Evolutionary conservation across 2,888 invertebrate genomes (phyloP).

Genomic region (Caenorhabditis wallacei): DNA sequence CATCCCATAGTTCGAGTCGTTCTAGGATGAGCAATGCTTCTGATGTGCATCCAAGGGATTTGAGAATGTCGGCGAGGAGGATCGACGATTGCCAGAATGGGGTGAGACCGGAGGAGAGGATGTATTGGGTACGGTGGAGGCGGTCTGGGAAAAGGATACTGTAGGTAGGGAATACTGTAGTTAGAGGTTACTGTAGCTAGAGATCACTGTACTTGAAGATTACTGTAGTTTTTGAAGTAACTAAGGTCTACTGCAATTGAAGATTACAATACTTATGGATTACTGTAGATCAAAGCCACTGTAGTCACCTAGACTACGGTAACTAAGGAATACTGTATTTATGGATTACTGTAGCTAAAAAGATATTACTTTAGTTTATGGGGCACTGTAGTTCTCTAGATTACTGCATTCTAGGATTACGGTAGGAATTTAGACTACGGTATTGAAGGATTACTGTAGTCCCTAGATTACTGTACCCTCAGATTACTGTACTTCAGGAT

Average conservation of each 20-base stretch:
- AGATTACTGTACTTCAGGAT: neutral
- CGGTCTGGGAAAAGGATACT: constrained; percentile 5
- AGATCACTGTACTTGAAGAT: too few relatives aligned
- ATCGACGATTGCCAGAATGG: constrained; percentile 78
- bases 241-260: too few relatives aligned
- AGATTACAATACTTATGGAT: too few relatives aligned
- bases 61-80: constrained; percentile 75
- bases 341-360: too few relatives aligned
- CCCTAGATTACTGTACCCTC: neutral
- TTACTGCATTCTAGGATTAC: too few relatives aligned
- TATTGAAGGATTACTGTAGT: neutral
- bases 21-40: constrained; percentile 84
- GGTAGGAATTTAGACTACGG: too few relatives aligned
- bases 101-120: constrained; percentile 67
- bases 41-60: constrained; percentile 82
- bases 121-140: constrained; percentile 29
- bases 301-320: too few relatives aligned
- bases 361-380: too few relatives aligned
- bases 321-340: too few relatives aligned
- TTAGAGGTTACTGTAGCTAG: neutral
- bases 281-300: too few relatives aligned
- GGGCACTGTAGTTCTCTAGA: too few relatives aligned
- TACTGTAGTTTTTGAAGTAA: too few relatives aligned
- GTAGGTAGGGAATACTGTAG: neutral
- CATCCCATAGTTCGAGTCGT: constrained; percentile 91